phyloP scores from a whole-genome alignment of 2,113 vertebrate genomes.

The Machaerirhynchus nigripectus region DNA sequence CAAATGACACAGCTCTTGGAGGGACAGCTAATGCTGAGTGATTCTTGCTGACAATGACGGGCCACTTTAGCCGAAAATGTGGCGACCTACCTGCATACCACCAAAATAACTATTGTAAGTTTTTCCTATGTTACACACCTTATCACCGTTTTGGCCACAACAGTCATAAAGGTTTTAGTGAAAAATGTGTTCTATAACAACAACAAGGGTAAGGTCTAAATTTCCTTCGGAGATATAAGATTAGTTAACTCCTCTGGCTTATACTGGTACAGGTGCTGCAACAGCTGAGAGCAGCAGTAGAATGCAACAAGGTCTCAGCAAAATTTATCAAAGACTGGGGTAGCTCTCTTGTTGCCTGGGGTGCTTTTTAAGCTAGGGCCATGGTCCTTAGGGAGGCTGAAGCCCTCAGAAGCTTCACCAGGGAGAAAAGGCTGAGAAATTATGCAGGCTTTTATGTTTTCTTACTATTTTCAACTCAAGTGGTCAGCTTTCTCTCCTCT shows the following conservation, averaged over 20 bases:
- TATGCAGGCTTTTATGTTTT: neutral
- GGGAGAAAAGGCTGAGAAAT: neutral
- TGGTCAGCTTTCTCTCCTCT: neutral
- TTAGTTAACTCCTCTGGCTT: neutral
- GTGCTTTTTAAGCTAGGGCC: neutral
- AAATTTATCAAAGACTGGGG: neutral
- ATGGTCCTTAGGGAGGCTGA: rapidly evolving
- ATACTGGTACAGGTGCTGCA: neutral
- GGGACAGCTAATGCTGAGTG: neutral
- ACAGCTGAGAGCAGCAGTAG: neutral
- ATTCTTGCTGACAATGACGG: neutral
- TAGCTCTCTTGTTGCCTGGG: neutral
- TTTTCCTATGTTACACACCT: neutral
- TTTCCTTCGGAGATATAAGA: neutral
- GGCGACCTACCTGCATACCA: neutral
- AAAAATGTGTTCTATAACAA: neutral
- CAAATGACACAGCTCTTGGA: neutral
- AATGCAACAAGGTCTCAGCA: neutral
- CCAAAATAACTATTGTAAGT: neutral
- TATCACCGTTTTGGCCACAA: neutral
- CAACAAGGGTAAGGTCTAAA: rapidly evolving
- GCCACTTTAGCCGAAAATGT: rapidly evolving
- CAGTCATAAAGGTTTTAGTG: neutral
- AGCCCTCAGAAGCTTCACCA: neutral
- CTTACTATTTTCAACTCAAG: rapidly evolving